Evolutionary conservation across 2,888 invertebrate species (phyloP), one percentile per base, ranked within the genome.

Genomic region (Acronicta aceris): DNA sequence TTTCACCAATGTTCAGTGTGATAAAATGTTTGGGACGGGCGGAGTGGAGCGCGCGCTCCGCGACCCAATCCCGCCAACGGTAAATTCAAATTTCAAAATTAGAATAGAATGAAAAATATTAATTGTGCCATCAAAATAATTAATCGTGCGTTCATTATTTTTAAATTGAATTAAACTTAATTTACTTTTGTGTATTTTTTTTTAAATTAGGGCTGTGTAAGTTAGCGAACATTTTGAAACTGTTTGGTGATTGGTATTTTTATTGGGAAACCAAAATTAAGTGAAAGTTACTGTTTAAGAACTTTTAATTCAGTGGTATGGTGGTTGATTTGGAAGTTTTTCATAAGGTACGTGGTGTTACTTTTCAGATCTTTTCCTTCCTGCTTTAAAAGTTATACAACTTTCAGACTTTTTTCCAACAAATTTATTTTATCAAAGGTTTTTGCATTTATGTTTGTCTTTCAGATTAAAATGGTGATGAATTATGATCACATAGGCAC

Each of bases 1-100:
- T 91, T 91, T 89, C 83, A 81, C 81, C 81, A 83, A 80, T 81
- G 83, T 84, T 91, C 92, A 92, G 92, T 92, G 85, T 89, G 92
- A 91, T 91, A 91, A 90, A 91, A 90, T 89, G 90, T 85, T 87
- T 79, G 88, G 78, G 79, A 81, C 79, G 82, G 81, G 86, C 87
- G 88, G 90, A 82, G 84, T 88, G 81, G 82, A 85, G 76, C 83
- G 86, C 85, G 81, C 85, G 83, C 74, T 79, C 79, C 80, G 73
- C 79, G 76, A 72, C 79, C 76, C 75, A 71, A 85, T 87, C 92
- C 89, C 92, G 92, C 91, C 91, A 89, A 81, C 85, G 84, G 76
- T 62, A 84, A 85, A 86, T 92, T 92, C 83, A 90, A 92, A 92
- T 87, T 84, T 83, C 65, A 79, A 78, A 53, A 80, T 72, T 66